phyloP scores from a whole-genome alignment of 2,888 invertebrate genomes.

The Lissonota sp. region DNA sequence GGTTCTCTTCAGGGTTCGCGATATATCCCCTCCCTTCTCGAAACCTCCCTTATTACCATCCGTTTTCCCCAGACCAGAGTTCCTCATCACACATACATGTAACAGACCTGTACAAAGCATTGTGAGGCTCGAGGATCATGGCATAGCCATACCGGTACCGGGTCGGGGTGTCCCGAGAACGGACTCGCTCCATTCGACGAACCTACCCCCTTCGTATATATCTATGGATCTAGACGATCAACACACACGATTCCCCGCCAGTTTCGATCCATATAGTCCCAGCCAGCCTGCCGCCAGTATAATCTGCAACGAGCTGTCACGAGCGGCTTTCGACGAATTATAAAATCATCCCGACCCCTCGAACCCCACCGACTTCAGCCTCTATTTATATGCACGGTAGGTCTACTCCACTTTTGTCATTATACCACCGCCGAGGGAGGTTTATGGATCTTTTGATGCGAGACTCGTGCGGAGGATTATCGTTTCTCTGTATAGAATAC shows the following conservation, averaged over 20 bases:
- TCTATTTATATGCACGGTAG: no score
- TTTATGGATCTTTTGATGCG: background rate
- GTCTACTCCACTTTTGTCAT: background rate
- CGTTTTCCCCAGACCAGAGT: slow-evolving; percentile 25
- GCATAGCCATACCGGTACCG: slow-evolving; percentile 38
- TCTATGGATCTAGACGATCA: background rate
- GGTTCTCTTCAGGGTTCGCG: slow-evolving; percentile 48
- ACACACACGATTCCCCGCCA: background rate
- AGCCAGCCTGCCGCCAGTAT: slow-evolving; percentile 53
- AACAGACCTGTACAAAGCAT: slow-evolving; percentile 1
- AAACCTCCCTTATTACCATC: background rate
- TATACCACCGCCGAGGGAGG: background rate
- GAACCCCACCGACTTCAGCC: background rate
- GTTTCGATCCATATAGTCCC: slow-evolving; percentile 48
- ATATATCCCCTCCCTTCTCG: slow-evolving; percentile 25
- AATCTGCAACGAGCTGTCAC: slow-evolving; percentile 46
- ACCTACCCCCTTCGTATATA: background rate
- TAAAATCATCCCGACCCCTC: slow-evolving; percentile 36
- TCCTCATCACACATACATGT: slow-evolving; percentile 5
- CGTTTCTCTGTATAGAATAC: background rate
- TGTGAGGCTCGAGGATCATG: slow-evolving; percentile 40
- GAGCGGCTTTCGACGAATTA: slow-evolving; percentile 45
- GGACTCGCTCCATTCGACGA: slow-evolving; percentile 4
- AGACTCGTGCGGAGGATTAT: background rate
- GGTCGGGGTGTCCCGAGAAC: slow-evolving; percentile 10